These are phyloP conservation scores for Ophion costatus DNA, from an alignment of 2,888 invertebrate genomes.

Conservation along the genomic window DNA sequence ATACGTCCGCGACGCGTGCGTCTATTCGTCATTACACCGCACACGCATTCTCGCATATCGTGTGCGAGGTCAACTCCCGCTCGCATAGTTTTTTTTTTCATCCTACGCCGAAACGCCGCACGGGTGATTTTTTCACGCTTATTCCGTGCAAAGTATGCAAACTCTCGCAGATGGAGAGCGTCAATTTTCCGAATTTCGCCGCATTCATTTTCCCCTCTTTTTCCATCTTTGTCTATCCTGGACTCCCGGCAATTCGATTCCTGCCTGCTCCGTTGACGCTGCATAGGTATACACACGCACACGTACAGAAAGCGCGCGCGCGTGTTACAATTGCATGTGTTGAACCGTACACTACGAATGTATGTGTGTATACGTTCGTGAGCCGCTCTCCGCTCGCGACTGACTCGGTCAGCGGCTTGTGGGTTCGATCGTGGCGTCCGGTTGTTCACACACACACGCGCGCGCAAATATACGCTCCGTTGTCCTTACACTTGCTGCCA, in stretches of 20 bases:
- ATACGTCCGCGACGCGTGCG: constrained; percentile 11
- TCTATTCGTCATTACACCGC: constrained; percentile 11
- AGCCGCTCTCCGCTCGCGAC: background rate
- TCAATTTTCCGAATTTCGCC: background rate
- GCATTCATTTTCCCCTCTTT: background rate
- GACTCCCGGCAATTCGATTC: constrained; percentile 16
- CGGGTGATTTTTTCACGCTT: background rate
- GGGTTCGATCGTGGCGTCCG: constrained; percentile 38
- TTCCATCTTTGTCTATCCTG: background rate
- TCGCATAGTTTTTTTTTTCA: background rate
- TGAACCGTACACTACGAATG: background rate
- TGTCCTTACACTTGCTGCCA: background rate
- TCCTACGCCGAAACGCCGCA: background rate
- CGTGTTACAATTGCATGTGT: constrained; percentile 1
- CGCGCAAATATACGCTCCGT: background rate
- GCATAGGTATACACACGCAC: background rate
- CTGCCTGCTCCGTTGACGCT: background rate
- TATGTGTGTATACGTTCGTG: background rate
- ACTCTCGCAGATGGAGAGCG: background rate
- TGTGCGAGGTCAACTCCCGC: background rate
- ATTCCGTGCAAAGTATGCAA: background rate
- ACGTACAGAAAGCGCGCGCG: background rate
- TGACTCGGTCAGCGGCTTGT: constrained; percentile 4
- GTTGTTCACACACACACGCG: constrained; percentile 9
- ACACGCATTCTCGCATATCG: background rate